Conservation (phyloP, 2,113 vertebrate species). For the Scalopus aquaticus region DNA sequence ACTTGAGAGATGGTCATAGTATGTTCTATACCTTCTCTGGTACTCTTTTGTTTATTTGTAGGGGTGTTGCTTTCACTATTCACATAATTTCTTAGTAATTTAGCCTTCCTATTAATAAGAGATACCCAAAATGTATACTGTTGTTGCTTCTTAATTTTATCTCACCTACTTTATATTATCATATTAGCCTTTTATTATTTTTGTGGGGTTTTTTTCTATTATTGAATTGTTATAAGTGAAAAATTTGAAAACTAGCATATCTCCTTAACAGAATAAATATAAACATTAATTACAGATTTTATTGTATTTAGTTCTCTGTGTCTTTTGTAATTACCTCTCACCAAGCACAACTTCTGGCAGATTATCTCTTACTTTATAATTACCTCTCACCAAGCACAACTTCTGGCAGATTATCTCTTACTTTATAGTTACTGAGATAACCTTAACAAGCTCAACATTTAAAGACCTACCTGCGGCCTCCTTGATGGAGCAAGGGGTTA, state of each 20-base stretch:
- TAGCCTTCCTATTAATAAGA: not conserved
- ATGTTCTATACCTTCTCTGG: constrained; percentile 12
- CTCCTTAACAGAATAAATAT: not conserved
- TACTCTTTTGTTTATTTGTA: constrained; percentile 10
- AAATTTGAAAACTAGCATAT: not conserved
- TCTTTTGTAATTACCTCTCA: not conserved
- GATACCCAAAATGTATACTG: not conserved
- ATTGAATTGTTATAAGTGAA: not conserved
- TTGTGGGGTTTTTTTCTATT: not conserved
- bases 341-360: not conserved
- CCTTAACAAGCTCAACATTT: not conserved
- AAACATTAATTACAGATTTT: not conserved
- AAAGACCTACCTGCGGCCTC: not conserved
- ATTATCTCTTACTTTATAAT: not conserved
- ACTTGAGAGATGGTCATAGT: not conserved
- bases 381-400: not conserved
- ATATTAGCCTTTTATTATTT: constrained; percentile 8
- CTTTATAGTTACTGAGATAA: not conserved
- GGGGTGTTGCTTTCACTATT: not conserved
- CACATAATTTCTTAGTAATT: not conserved
- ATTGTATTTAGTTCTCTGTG: not conserved
- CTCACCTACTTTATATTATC: not conserved
- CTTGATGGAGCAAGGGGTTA: no score
- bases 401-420: not conserved
- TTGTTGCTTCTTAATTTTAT: not conserved